Conservation (phyloP, 2,888 invertebrate species). For the Aradus depressus region DNA sequence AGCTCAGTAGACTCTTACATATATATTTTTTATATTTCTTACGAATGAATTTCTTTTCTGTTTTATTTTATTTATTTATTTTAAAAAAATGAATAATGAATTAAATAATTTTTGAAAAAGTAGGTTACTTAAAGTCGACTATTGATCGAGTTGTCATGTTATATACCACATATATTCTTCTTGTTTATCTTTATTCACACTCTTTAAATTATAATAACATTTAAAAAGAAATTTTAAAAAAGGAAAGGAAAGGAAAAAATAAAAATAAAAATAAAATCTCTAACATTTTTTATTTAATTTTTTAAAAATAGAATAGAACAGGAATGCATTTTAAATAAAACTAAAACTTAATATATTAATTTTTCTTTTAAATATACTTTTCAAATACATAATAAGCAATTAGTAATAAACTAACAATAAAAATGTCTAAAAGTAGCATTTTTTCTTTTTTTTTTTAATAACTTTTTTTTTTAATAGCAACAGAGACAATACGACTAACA, state of each 20-base stretch:
- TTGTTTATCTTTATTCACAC: constrained; percentile 6
- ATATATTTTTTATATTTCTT: too few species aligned
- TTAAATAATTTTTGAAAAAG: too few species aligned
- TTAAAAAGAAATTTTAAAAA: too few species aligned
- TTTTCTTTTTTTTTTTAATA: too few species aligned
- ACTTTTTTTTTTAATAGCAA: too few species aligned
- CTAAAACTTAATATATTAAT: constrained; percentile 24
- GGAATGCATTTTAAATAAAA: constrained; percentile 27
- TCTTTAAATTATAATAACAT: too few species aligned
- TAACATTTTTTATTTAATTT: constrained; percentile 13
- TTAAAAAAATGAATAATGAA: too few species aligned
- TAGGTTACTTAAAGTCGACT: too few species aligned
- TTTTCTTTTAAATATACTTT: constrained; percentile 16
- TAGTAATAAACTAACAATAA: constrained; percentile 19
- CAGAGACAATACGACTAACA: constrained; percentile 14
- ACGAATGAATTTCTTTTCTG: too few species aligned
- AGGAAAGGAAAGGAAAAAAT: not conserved
- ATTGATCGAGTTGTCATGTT: too few species aligned
- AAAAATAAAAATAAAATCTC: constrained; percentile 7
- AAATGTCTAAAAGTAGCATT: constrained; percentile 15
- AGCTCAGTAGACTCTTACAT: too few species aligned
- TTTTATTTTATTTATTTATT: too few species aligned
- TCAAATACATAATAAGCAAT: constrained; percentile 18
- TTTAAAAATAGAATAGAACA: constrained; percentile 18
- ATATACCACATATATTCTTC: constrained; percentile 8